A percentile compares a stretch with the other conserved stretches of the same genome.
These are phyloP conservation scores for Apodemia mormo DNA, from an alignment of 2,888 invertebrate species.

Conservation along the genomic window DNA sequence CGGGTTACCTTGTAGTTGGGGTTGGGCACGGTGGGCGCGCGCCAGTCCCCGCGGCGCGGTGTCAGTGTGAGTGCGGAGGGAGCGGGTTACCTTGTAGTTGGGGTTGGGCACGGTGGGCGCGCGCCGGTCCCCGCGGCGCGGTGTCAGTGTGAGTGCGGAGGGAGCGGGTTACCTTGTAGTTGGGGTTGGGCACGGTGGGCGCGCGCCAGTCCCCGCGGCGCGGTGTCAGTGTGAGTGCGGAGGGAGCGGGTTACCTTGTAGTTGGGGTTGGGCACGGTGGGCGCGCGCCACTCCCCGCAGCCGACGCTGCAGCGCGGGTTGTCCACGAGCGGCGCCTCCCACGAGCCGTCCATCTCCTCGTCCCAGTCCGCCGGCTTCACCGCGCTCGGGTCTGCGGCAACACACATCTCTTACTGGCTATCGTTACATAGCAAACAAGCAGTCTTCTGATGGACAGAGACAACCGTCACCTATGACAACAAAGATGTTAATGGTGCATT, in stretches of 20 bases:
- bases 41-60: too few species aligned
- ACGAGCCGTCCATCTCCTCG: slow-evolving; percentile 98
- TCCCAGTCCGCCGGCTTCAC: slow-evolving; percentile 98
- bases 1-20: slow-evolving; percentile 88
- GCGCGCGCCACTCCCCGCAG: slow-evolving; percentile 95
- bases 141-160: too few species aligned
- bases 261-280: slow-evolving; percentile 92
- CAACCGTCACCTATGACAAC: too few species aligned
- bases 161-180: slow-evolving; percentile 84
- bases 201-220: slow-evolving; percentile 82
- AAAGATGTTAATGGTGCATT: too few species aligned
- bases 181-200: slow-evolving; percentile 92
- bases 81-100: too few species aligned
- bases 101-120: too few species aligned
- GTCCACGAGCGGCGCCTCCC: slow-evolving; percentile 96
- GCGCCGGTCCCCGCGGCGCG: too few species aligned
- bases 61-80: too few species aligned
- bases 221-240: too few species aligned
- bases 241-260: slow-evolving; percentile 84
- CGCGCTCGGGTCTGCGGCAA: slow-evolving; percentile 88
- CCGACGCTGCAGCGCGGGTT: slow-evolving; percentile 95
- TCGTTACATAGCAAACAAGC: too few species aligned
- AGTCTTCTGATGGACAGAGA: too few species aligned
- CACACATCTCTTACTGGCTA: background rate
- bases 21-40: slow-evolving; percentile 91